These are phyloP conservation scores for Drosophila malerkotliana DNA, from an alignment of 1,140 invertebrate species.

Conservation along the genomic window DNA sequence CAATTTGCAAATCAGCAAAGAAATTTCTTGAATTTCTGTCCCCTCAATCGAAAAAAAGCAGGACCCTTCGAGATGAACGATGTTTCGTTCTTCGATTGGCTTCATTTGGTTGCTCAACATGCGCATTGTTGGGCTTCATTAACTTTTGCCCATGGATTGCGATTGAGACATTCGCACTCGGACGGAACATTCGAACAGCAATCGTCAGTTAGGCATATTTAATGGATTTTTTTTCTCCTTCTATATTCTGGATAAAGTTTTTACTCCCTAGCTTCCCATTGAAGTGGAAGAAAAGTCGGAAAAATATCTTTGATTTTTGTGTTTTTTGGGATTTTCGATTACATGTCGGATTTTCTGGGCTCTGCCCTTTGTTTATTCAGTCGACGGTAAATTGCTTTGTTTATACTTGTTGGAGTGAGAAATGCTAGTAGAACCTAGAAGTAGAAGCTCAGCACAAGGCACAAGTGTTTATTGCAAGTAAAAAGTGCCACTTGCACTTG, in stretches of 20 bases:
- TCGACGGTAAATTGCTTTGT: slow-evolving; percentile 59
- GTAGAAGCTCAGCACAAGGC: slow-evolving; percentile 18
- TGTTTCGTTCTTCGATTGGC: slow-evolving; percentile 53
- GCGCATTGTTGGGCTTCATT: slow-evolving; percentile 70
- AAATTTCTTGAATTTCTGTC: slow-evolving; percentile 12
- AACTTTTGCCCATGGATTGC: slow-evolving; percentile 40
- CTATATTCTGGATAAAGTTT: slow-evolving; percentile 27
- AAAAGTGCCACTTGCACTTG: slow-evolving; percentile 65
- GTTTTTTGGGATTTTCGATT: slow-evolving; percentile 8
- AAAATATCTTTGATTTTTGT: slow-evolving; percentile 18
- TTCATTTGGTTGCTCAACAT: slow-evolving; percentile 67
- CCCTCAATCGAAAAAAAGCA: slow-evolving; percentile 6
- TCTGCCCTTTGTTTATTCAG: slow-evolving; percentile 60
- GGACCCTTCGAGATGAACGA: slow-evolving; percentile 19
- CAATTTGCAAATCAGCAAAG: slow-evolving; percentile 11
- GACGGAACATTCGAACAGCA: slow-evolving; percentile 25
- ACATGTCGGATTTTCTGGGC: not conserved
- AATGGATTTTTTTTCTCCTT: slow-evolving; percentile 38
- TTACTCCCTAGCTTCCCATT: not conserved
- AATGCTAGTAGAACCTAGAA: slow-evolving; percentile 6
- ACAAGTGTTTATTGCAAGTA: slow-evolving; percentile 67
- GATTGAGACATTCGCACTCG: slow-evolving; percentile 49
- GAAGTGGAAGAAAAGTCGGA: slow-evolving; percentile 3
- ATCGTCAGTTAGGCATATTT: slow-evolving; percentile 57
- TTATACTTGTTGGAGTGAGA: slow-evolving; percentile 35